phyloP scores from a whole-genome alignment of 2,797 vertebrate genomes.

The Helicolenus hilgendorfi region DNA sequence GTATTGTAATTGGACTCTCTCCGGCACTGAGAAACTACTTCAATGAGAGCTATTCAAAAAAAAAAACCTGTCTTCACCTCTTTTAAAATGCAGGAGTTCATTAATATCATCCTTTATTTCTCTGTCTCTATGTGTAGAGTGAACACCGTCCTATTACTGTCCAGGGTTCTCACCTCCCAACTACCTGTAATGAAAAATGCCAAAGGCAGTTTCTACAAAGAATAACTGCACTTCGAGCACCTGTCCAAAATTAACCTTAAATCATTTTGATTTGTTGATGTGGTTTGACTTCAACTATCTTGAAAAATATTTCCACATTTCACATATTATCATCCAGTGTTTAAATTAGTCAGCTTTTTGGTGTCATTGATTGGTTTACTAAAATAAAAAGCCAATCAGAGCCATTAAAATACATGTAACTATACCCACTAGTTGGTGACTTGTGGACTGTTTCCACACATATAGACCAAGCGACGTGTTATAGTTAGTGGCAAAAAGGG shows the following conservation, averaged over 20 bases:
- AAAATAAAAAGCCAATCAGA: not conserved
- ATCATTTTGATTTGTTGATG: slow-evolving; percentile 2
- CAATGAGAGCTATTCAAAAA: slow-evolving; percentile 36
- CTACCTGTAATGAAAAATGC: slow-evolving; percentile 36
- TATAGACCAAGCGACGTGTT: not conserved
- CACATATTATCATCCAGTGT: not conserved
- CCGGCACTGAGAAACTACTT: slow-evolving; percentile 26
- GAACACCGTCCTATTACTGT: slow-evolving; percentile 17
- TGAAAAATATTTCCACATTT: not conserved
- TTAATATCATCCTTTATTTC: slow-evolving; percentile 38
- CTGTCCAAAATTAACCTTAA: slow-evolving; percentile 4
- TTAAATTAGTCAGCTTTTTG: not conserved
- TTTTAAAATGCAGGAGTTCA: slow-evolving; percentile 53
- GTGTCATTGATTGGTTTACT: not conserved
- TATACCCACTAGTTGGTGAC: not conserved
- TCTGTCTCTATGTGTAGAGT: slow-evolving; percentile 6
- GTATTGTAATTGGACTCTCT: slow-evolving; percentile 55
- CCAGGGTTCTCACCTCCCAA: slow-evolving; percentile 32
- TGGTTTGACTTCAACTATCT: not conserved
- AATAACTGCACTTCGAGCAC: slow-evolving; percentile 12
- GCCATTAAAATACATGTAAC: not conserved
- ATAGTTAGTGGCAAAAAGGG: not conserved
- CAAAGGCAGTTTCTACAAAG: slow-evolving; percentile 22
- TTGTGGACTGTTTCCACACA: not conserved
- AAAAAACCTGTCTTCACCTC: slow-evolving; percentile 11